Evolutionary conservation across 2,797 vertebrate species (phyloP), one percentile per base, ranked within the genome.

Genomic region (Microcaecilia unicolor): DNA sequence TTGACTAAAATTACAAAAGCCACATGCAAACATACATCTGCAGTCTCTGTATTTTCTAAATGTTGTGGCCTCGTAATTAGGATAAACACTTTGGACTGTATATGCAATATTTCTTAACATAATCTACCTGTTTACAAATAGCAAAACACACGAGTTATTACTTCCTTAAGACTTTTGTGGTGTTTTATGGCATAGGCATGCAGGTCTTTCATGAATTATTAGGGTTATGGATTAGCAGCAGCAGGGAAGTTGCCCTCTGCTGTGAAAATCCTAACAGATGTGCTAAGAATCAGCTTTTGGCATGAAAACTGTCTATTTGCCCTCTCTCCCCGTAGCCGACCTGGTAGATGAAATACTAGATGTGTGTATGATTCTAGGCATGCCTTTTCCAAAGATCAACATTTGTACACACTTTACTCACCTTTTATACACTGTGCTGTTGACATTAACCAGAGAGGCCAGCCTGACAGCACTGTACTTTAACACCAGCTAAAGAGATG

Each of bases 391-490:
- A 68, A 79, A 85, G 78, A 78, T 80, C 81, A 83, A 83, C 81
- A 80, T 80, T 83, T 77, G 72, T 81, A 80, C 78, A 74, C 78
- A 75, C 72, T 77, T 78, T 73, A 80, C 80, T 78, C 78, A 69
- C 76, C 74, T 79, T 83, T 79, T 80, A 80, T 80, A 77, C 45
- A 61, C 70, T 61, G 79, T 85, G 81, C 76, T 72, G 61, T 68
- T 84, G 81, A 86, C 82, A 76, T 83, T 80, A 72, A 70, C 58
- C 84, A 86, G 82, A 78, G 62, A 60, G 68, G 68, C 67, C 14
- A 39, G 59, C 46, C 67, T 84, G 81, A 83, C 80, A 84, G 76
- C 41, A 11, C 72, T 33, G 18, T 47, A 55, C 73, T 74, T 67
- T 71, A 64, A 58, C 58, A 58, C 72, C 66, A 57, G 59, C 37